phyloP scores from a whole-genome alignment of 2,888 invertebrate species.

The Crocallis elinguaria region DNA sequence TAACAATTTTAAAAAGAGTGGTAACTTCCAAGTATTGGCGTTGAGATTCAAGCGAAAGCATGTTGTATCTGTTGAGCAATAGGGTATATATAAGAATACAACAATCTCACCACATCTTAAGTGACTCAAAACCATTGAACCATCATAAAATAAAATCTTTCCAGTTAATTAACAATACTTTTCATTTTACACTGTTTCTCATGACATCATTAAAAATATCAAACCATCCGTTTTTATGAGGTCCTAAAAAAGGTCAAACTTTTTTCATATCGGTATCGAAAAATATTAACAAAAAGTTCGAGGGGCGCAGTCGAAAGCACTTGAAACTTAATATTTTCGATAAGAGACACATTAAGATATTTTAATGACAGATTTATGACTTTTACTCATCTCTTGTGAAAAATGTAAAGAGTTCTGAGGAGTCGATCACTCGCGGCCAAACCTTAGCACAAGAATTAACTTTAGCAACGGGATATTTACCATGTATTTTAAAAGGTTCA shows the following conservation, averaged over 20 bases:
- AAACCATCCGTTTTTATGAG: slow-evolving; percentile 35
- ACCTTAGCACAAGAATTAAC: no score
- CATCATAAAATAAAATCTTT: neutral
- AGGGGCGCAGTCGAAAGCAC: slow-evolving; percentile 50
- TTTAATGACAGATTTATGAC: slow-evolving; percentile 24
- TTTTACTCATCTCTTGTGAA: slow-evolving; percentile 1
- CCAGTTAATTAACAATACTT: neutral
- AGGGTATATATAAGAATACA: no score
- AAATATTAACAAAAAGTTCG: slow-evolving; percentile 46
- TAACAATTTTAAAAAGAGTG: no score
- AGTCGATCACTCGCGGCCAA: no score
- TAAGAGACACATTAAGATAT: slow-evolving; percentile 27
- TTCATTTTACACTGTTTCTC: slow-evolving; percentile 1
- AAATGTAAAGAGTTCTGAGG: no score
- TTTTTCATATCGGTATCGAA: slow-evolving; percentile 66
- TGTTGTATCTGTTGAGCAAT: no score
- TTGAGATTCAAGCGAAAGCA: no score
- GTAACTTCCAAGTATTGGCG: no score
- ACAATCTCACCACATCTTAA: no score
- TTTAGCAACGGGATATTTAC: no score
- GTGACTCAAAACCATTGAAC: no score
- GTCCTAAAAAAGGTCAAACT: slow-evolving; percentile 55
- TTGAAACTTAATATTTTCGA: slow-evolving; percentile 56
- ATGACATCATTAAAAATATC: slow-evolving; percentile 26
- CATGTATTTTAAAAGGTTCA: no score